Evolutionary conservation across 2,888 invertebrate species (phyloP).

Genomic region (Cryptus viduatorius): DNA sequence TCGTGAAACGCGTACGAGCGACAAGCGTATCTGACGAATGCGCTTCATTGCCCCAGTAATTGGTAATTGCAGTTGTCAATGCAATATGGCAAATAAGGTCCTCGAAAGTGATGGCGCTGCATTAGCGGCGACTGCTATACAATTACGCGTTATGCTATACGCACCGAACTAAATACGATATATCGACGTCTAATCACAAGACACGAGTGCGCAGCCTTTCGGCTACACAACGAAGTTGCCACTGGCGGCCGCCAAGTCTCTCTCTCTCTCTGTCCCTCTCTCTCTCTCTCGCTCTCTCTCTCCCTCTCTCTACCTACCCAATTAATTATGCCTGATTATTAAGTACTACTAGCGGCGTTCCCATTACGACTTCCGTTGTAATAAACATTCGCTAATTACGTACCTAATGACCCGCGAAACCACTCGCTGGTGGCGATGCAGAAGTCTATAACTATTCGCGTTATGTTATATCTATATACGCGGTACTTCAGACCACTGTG

Average conservation of each 20-base stretch:
- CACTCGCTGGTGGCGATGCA: conserved; percentile 26
- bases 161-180: conserved; percentile 48
- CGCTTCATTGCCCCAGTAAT: conserved; percentile 45
- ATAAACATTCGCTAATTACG: conserved; percentile 67
- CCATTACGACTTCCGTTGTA: conserved; percentile 59
- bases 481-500: background rate
- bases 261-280: too few species aligned
- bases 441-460: conserved; percentile 36
- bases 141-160: background rate
- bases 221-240: conserved; percentile 19
- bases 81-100: conserved; percentile 5
- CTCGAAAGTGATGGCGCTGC: conserved; percentile 22
- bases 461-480: conserved; percentile 3
- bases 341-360: conserved; percentile 59
- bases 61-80: conserved; percentile 55
- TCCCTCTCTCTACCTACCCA: conserved; percentile 45
- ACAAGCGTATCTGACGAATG: conserved; percentile 23
- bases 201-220: conserved; percentile 25
- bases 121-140: conserved; percentile 16
- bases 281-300: too few species aligned
- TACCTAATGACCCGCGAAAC: conserved; percentile 64
- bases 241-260: background rate
- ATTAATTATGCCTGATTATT: conserved; percentile 65
- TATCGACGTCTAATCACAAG: conserved; percentile 59
- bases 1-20: background rate